Base-by-base conservation (phyloP, 1,140 invertebrate genomes). In the Heliothis virescens region DNA sequence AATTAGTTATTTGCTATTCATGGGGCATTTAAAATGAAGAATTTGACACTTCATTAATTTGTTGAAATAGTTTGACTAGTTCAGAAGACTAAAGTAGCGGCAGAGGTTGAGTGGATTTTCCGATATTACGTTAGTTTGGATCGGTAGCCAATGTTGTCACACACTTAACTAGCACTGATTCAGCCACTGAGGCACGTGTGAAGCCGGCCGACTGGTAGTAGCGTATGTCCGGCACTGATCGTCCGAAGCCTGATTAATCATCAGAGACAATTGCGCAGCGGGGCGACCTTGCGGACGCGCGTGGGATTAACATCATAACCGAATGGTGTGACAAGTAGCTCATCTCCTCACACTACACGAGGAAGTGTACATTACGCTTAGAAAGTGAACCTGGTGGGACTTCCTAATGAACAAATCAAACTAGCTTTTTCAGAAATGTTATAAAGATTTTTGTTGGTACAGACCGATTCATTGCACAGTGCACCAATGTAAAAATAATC, bases 201-300 rank as follows among this genome's bases (percentile, higher is more conserved):
- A 48, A 84, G 82, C 81, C 84, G 83, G 84, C 82, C 84, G 86
- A 74, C 67, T 79, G 69, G 74, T 86, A 76, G 79, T 83, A 75
- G 85, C 87, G 86, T 85, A 85, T 92, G 93, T 92, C 92, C 93
- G 87, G 87, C 87, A 91, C 89, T 92, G 91, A 89, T 92, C 86
- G 86, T 76, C 83, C 86, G 84, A 84, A 85, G 84, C 73, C 82
- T 85, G 88, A 92, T 94, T 92, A 94, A 94, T 94, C 92, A 94
- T 92, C 86, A 83, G 82, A 82, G 86, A 88, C 91, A 91, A 94
- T 91, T 94, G 92, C 93, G 93, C 92, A 94, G 88, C 86, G 82
- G 79, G 67, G 69, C 85, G 92, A 85, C 92, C 93, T 94, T 94
- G 91, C 73, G 53, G 75, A 55, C 72, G 86, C 86, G 90, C 93